Evolutionary conservation across 92 coral and sea anemone species (phyloP).

Genomic region (Epizoanthus illoricatus): DNA sequence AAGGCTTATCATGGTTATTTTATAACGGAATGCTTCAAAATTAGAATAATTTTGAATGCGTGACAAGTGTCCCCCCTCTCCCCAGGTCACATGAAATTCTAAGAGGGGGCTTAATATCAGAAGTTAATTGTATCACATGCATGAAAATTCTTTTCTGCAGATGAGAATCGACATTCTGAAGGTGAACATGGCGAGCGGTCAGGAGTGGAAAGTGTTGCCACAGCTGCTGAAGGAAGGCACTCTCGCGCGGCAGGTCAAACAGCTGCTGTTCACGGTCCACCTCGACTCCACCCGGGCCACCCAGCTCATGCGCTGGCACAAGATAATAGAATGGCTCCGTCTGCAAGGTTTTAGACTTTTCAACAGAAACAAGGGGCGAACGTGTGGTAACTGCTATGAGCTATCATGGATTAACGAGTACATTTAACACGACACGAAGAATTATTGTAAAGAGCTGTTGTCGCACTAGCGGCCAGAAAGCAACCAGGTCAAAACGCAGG

Average conservation of each 20-base stretch:
- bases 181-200: conserved; percentile 15
- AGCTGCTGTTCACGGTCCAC: conserved; percentile 13
- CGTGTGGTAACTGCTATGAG: conserved; percentile 29
- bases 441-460: too few relatives aligned
- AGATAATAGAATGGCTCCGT: conserved; percentile 18
- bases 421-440: neutral
- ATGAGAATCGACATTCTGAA: conserved; percentile 35
- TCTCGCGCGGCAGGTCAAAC: conserved; percentile 32
- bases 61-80: too few relatives aligned
- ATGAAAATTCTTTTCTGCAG: neutral
- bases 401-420: conserved; percentile 29
- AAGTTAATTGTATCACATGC: neutral
- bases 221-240: conserved; percentile 31
- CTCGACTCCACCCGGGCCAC: conserved; percentile 15
- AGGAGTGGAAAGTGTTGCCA: conserved; percentile 29
- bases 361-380: conserved; percentile 34
- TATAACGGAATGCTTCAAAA: too few relatives aligned
- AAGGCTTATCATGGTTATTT: too few relatives aligned
- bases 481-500: too few relatives aligned
- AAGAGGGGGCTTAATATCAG: too few relatives aligned
- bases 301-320: conserved; percentile 16
- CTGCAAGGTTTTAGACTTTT: conserved; percentile 35
- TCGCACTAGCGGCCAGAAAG: too few relatives aligned
- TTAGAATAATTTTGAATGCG: too few relatives aligned
- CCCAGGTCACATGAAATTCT: too few relatives aligned